Evolutionary conservation across 2,113 vertebrate genomes (phyloP).

Genomic region (Verasper variegatus): DNA sequence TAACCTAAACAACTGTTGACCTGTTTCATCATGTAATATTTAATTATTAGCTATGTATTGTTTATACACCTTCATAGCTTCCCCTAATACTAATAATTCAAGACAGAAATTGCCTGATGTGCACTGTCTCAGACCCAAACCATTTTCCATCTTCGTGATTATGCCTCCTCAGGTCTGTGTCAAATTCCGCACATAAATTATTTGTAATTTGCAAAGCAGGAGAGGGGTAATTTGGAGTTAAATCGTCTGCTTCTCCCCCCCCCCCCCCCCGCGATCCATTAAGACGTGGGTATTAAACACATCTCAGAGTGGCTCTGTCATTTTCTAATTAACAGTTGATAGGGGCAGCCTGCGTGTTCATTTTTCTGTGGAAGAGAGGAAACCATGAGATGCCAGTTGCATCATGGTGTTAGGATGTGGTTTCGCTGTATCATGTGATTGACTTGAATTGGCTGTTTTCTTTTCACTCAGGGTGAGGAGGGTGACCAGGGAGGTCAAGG

Average conservation of each 20-base stretch:
- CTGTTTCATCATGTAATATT: too few relatives aligned
- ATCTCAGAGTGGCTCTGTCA: conserved; percentile 19
- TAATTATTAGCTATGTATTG: too few relatives aligned
- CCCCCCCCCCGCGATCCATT: conserved; percentile 28
- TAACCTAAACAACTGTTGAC: too few relatives aligned
- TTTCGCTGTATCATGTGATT: conserved; percentile 17
- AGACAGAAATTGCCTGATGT: conserved; percentile 23
- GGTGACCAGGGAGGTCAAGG: conserved; percentile 91
- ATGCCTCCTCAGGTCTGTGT: conserved; percentile 17
- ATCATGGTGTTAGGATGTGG: background rate
- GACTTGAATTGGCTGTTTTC: conserved; percentile 2
- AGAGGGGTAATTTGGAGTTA: conserved; percentile 42
- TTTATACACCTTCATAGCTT: too few relatives aligned
- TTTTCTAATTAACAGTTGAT: conserved; percentile 48
- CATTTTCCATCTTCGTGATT: conserved; percentile 30
- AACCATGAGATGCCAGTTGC: background rate
- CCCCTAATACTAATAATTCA: conserved; percentile 15
- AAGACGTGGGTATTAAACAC: conserved; percentile 39
- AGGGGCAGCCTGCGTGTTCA: background rate
- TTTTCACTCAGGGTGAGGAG: conserved; percentile 89
- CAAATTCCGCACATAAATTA: conserved; percentile 41
- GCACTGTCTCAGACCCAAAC: background rate
- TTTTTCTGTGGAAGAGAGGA: background rate
- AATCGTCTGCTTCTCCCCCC: conserved; percentile 28
- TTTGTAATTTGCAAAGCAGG: conserved; percentile 55